Conservation (phyloP, 2,113 vertebrate genomes). For the Ochotona princeps region DNA sequence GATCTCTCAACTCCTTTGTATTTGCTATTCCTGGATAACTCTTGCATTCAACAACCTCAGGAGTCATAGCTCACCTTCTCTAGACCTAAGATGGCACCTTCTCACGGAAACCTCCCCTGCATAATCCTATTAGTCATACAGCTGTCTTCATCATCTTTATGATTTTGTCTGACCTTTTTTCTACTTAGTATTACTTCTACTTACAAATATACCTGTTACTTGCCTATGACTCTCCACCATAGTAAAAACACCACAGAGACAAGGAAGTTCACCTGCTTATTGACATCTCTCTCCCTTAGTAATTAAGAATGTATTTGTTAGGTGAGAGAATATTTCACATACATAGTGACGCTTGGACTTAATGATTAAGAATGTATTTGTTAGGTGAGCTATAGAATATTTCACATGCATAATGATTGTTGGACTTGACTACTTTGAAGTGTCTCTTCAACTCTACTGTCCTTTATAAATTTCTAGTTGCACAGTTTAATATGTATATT, state of each 20-base stretch:
- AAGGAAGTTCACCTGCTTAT: neutral
- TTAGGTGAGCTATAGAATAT: neutral
- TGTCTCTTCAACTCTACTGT: neutral
- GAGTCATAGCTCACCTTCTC: neutral
- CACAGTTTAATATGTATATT: neutral
- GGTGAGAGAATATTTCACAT: neutral
- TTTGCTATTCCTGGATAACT: neutral
- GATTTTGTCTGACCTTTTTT: neutral
- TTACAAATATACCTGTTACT: neutral
- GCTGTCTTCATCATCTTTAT: neutral
- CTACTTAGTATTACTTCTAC: neutral
- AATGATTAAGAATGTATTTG: neutral
- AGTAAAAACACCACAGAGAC: neutral
- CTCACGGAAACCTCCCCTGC: neutral
- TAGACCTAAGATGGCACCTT: neutral
- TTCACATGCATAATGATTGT: neutral
- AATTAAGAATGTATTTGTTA: neutral
- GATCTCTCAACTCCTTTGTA: neutral
- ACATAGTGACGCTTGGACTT: neutral
- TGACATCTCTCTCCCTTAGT: neutral
- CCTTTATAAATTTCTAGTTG: neutral
- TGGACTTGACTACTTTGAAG: neutral
- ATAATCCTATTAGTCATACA: neutral
- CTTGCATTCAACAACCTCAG: rapidly evolving
- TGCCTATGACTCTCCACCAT: neutral